Base-by-base conservation (phyloP, 2,797 vertebrate genomes). In the Ambastaia sidthimunki region DNA sequence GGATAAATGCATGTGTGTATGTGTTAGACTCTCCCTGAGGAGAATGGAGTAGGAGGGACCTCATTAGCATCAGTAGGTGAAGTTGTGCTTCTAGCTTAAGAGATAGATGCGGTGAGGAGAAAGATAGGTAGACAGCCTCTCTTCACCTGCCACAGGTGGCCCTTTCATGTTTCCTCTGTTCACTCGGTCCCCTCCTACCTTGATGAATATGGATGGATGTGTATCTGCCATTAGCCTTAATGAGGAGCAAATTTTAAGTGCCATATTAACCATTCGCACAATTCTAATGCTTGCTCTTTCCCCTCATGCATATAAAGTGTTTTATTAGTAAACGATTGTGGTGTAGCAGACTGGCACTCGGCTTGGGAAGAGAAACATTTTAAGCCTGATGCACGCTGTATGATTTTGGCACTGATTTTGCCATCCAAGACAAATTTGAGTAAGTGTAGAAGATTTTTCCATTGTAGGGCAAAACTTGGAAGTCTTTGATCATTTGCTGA, bases 91-190 rank as follows among this genome's bases (percentile, higher is more conserved):
- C 28, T 70, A 84, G 76, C 72, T 66, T 72, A 21, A 28, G 28
- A 28, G 28, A 62, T 63, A 41, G 72, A 69, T 48, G 44, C 5
- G 57, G 50, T 70, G 72, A 80, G 52, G 23, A 75, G 67, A 76
- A 73, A 71, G 74, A 77, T 60, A 80, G 83, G 83, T 23, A 81
- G 86, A 78, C 72, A 65, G 78, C 80, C 84, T 76, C 87, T 86
- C 90, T 90, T 89, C 90, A 91, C 90, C 90, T 89, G 89, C 86
- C 89, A 88, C 92, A 92, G 92, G 91, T 93, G 90, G 82, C 83
- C 85, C 90, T 90, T 92, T 93, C 89, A 92, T 92, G 91, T 89
- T 28, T 28, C 55, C 71, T 62, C 77, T n/a, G 83, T 80, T 80
- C 83, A 66, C 75, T 63, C 77, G 59, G 78, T 75, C 67, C 81